These are phyloP conservation scores for Mechanitis messenoides DNA, from an alignment of 2,888 invertebrate genomes.

Conservation along the genomic window DNA sequence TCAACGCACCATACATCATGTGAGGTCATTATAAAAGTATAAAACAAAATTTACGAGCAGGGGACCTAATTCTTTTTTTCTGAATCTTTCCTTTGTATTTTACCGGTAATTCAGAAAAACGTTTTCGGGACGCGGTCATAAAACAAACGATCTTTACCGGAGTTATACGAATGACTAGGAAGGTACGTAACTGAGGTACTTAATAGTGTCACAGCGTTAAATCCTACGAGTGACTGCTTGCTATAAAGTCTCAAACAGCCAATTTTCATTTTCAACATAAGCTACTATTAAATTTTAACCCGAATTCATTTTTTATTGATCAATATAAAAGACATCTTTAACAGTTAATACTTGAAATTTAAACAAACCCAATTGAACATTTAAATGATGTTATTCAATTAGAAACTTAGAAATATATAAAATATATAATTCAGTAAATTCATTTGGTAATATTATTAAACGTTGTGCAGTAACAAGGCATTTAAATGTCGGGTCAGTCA, in stretches of 20 bases:
- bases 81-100: constrained; percentile 27
- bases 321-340: background rate
- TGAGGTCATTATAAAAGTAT: no score
- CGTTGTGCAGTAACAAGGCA: constrained; percentile 12
- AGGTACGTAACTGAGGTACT: constrained; percentile 28
- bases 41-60: background rate
- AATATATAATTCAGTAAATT: background rate
- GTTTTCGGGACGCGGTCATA: constrained; percentile 30
- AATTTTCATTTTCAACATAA: constrained; percentile 27
- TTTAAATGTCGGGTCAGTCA: constrained; percentile 39
- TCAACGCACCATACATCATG: no score
- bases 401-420: no score
- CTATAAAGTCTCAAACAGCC: constrained; percentile 26
- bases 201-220: constrained; percentile 31
- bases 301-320: background rate
- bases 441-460: background rate
- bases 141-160: constrained; percentile 30
- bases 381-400: no score
- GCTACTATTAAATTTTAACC: background rate
- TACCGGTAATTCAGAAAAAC: constrained; percentile 30
- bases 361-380: no score
- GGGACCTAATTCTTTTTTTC: constrained; percentile 9
- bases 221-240: constrained; percentile 31
- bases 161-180: constrained; percentile 30
- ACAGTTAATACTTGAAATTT: background rate